These are phyloP conservation scores for Phrynocephalus versicolor DNA, from an alignment of 2,113 vertebrate genomes.

Conservation along the genomic window DNA sequence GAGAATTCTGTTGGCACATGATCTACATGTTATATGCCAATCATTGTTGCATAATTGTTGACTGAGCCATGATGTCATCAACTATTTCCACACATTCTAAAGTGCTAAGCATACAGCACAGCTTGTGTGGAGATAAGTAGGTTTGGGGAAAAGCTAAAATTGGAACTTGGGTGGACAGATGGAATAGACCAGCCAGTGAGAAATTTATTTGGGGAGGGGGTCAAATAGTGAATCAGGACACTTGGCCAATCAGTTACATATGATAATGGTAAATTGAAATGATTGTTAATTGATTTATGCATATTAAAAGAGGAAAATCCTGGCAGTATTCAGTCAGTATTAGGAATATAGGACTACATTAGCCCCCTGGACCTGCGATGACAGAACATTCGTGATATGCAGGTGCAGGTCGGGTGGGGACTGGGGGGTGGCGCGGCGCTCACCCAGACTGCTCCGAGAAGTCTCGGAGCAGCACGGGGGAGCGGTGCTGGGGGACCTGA, in stretches of 20 bases:
- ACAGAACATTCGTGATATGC: no score
- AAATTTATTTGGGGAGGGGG: background rate
- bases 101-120: background rate
- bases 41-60: background rate
- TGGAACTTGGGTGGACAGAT: no score
- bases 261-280: background rate
- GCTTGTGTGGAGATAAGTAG: background rate
- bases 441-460: no score
- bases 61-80: background rate
- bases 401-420: no score
- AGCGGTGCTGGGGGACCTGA: no score
- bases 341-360: background rate
- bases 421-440: no score
- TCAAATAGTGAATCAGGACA: background rate
- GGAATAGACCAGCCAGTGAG: no score
- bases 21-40: no score
- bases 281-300: background rate
- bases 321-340: background rate
- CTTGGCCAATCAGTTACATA: background rate
- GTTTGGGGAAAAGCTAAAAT: background rate
- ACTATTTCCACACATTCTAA: background rate
- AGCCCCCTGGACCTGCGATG: no score
- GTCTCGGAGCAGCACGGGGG: no score
- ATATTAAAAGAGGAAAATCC: background rate
- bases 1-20: no score